Base-by-base conservation (phyloP, 35 echinoderm and acorn worm genomes). In the Chiridota heheva region DNA sequence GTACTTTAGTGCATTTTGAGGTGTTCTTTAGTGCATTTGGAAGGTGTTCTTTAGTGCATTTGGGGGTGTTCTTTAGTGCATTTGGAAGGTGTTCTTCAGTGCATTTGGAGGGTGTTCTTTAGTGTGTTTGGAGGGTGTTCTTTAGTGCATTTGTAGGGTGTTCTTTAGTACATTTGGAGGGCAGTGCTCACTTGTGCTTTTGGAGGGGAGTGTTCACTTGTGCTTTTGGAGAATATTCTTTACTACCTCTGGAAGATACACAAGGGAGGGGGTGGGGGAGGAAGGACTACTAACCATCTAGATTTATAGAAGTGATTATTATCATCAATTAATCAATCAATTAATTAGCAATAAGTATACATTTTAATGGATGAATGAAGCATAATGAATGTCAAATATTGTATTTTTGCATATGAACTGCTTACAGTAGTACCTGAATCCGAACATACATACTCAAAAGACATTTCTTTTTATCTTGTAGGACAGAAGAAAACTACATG, bases 401-500 rank as follows among this genome's bases (percentile, higher is more conserved):
- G 48, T 22, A 13, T 10, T 13, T 13, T 53, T 53, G 48, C 22
- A 22, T 22, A 53, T 53, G 10, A 22, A 17, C 10, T 65, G 33
- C 28, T n/a, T 59, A 78, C 7, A 31, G 28, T 62, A 18, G 22
- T 63, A 40, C 18, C 2, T 24, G 2, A 25, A 40, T 38, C 1
- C 41, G n/a, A 40, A 15, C 58, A 40, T 81, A 74, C 28, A 22
- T 40, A n/a, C n/a, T n/a, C n/a, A n/a, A n/a, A n/a, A 27, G 16
- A 20, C 49, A 7, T 30, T 51, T 77, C 42, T 37, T 29, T 69
- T 69, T 70, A 44, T 55, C 40, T 70, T 48, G 12, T 37, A 97
- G 93, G 20, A 6, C 67, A 53, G 43, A 91, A 25, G 88, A 97
- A 63, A 84, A 91, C 43, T 97, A 97, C 67, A 97, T 97, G 93